These are phyloP conservation scores for Tretioscincus oriximinensis DNA, from an alignment of 2,113 vertebrate species.

Conservation along the genomic window DNA sequence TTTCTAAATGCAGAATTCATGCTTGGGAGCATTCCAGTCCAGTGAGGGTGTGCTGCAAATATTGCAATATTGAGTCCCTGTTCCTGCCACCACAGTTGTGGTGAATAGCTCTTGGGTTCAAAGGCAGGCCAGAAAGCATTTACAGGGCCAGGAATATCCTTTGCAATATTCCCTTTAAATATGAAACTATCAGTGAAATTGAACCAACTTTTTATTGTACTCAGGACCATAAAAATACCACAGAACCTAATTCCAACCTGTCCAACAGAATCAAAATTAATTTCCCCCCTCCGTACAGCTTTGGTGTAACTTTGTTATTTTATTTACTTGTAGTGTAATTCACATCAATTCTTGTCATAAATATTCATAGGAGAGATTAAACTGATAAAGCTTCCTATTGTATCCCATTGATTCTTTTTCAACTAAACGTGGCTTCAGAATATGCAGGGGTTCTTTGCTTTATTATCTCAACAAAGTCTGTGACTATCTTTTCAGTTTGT, in stretches of 20 bases:
- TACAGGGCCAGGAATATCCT: no score
- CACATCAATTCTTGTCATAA: conserved; percentile 51
- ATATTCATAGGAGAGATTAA: conserved; percentile 54
- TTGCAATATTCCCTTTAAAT: no score
- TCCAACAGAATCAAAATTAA: conserved; percentile 53
- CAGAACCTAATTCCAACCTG: conserved; percentile 48
- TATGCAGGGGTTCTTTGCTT: not conserved
- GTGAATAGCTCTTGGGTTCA: no score
- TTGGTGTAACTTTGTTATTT: conserved; percentile 55
- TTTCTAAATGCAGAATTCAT: no score
- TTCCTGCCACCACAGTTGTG: no score
- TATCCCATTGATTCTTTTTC: conserved; percentile 22
- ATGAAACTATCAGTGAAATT: no score
- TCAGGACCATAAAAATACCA: not conserved
- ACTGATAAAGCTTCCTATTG: conserved; percentile 15
- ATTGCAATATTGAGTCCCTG: no score
- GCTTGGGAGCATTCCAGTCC: no score
- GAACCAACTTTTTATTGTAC: conserved; percentile 20
- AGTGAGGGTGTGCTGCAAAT: no score
- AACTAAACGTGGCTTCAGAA: conserved; percentile 14
- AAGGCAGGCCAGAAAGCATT: no score
- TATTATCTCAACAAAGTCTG: conserved; percentile 4
- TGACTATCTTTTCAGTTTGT: fast-evolving
- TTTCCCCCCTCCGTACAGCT: conserved; percentile 51
- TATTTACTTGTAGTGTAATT: conserved; percentile 67